Base-by-base conservation (phyloP, 2,888 invertebrate genomes). In the Pseudanteris insignis region DNA sequence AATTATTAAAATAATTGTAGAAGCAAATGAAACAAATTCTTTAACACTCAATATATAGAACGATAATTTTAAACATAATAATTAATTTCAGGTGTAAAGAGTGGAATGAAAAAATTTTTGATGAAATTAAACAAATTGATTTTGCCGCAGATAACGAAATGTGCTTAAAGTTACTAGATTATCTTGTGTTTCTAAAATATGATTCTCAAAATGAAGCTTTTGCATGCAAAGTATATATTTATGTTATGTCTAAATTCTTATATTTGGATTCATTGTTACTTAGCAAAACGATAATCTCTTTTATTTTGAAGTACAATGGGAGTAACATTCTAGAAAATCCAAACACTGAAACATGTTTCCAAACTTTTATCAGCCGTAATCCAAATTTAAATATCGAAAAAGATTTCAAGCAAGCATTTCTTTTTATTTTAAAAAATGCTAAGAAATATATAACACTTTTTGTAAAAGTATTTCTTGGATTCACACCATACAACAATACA, bases 381-480 rank as follows among this genome's bases (percentile, higher is more conserved):
- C 32, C 64, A 2, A 67, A 69, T 21, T 61, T 76, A 8, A 13
- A 3, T 6, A 59, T 63, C 0, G 12, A 63, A 1, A 46, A 43
- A 3, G 59, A 41, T 34, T 54, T 57, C 25, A 65, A 55, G 21
- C 43, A 43, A 0, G 53, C 53, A 1, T 7, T 73, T 37, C 26
- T 75, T 24, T 67, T 66, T 57, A 13, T 72, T 13, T 13, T 71
- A 33, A 67, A 72, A 59, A 70, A 68, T 63, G 71, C 73, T 0
- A 67, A 60, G 12, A 65, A 67, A 25, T 67, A 74, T 6, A n/a
- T 77, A 11, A 65, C 53, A 3, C 67, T 69, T 15, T 63, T 79
- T 0, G 10, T 76, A 0, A 73, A 71, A 64, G 70, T 74, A 12
- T 50, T 67, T 2, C 68, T 77, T 10, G 77, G 76, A 2, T 63